Percentiles rank a stretch among this genome's conserved stretches.
Evolutionary conservation across 2,113 vertebrate species (phyloP).

Genomic region (Rhineura floridana): DNA sequence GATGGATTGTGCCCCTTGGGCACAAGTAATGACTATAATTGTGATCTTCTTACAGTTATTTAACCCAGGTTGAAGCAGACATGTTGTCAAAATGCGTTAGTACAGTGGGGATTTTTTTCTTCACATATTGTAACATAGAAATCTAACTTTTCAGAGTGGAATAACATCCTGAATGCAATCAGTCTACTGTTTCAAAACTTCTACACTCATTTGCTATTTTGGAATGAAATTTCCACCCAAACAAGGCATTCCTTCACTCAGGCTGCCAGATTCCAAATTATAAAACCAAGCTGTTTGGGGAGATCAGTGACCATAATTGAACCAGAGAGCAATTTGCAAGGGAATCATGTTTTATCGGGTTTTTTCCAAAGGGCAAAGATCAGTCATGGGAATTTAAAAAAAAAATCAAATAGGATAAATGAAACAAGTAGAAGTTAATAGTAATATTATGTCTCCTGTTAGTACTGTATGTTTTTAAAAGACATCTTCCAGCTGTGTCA

Average conservation of each 20-base stretch:
- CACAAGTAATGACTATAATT: slow-evolving; percentile 23
- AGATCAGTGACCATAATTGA: slow-evolving; percentile 17
- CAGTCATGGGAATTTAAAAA: slow-evolving; percentile 40
- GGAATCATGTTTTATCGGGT: slow-evolving; percentile 1
- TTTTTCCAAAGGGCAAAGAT: slow-evolving; percentile 28
- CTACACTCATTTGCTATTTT: slow-evolving; percentile 49
- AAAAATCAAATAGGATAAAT: background rate
- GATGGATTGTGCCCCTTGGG: background rate
- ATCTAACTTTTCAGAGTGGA: slow-evolving; percentile 21
- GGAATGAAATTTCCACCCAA: slow-evolving; percentile 51
- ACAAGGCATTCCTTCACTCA: background rate
- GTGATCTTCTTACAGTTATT: slow-evolving; percentile 16
- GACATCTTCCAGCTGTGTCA: slow-evolving; percentile 13
- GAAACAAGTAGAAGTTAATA: slow-evolving; percentile 23
- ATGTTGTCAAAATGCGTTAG: background rate
- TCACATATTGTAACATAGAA: slow-evolving; percentile 18
- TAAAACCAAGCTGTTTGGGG: slow-evolving; percentile 47
- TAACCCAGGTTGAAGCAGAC: background rate
- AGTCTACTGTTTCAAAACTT: slow-evolving; percentile 52
- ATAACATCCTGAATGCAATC: slow-evolving; percentile 11
- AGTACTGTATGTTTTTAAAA: background rate
- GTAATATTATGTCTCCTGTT: slow-evolving; percentile 1
- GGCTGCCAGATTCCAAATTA: slow-evolving; percentile 47
- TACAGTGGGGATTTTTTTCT: background rate
- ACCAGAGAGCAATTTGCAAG: background rate